phyloP scores from a whole-genome alignment of 1,140 invertebrate species.

The Eufriesea mexicana region DNA sequence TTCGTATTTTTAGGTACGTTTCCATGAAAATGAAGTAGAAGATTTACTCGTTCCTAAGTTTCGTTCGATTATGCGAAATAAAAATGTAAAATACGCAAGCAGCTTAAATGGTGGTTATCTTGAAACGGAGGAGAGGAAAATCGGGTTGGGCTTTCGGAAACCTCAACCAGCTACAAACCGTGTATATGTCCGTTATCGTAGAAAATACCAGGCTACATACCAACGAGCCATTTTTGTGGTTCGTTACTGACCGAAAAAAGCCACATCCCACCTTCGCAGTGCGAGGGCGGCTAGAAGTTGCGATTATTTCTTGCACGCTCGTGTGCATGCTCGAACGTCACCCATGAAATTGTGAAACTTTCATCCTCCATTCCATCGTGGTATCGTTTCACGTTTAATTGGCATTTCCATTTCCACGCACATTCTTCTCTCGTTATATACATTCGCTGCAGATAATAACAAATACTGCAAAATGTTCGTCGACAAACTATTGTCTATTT shows the following conservation, averaged over 20 bases:
- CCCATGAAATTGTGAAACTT: constrained; percentile 7
- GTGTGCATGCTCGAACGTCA: constrained; percentile 6
- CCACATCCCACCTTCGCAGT: constrained; percentile 14
- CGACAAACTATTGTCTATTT: no score
- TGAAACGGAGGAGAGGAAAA: no score
- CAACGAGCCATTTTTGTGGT: constrained; percentile 12
- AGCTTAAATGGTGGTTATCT: no score
- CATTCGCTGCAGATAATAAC: not conserved
- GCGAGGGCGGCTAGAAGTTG: not conserved
- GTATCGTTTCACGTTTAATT: constrained; percentile 6
- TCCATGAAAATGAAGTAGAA: not conserved
- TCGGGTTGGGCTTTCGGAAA: not conserved
- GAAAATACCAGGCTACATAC: not conserved
- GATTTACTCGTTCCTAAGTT: not conserved
- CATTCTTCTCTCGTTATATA: not conserved
- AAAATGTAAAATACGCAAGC: no score
- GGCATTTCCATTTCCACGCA: not conserved
- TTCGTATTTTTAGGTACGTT: not conserved
- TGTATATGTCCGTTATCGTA: not conserved
- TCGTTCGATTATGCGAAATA: not conserved
- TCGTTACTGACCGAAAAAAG: constrained; percentile 22
- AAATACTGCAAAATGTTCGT: no score
- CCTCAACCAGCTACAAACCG: not conserved
- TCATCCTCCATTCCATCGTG: not conserved
- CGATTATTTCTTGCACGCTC: constrained; percentile 34